These are phyloP conservation scores for Gerosis bhagava DNA, from an alignment of 2,888 invertebrate genomes.

Conservation along the genomic window DNA sequence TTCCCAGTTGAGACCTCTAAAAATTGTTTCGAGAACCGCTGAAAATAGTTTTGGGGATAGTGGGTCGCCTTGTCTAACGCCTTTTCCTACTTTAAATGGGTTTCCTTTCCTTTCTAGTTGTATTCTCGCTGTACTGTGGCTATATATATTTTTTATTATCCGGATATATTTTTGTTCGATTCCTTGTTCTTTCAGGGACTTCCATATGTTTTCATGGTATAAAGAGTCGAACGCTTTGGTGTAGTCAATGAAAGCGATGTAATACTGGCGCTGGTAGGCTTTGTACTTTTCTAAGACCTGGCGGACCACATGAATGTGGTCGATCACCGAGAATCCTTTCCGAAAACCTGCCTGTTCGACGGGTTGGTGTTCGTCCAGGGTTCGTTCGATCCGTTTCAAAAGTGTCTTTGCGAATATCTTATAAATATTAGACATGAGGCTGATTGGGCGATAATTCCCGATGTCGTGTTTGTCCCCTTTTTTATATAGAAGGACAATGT, in stretches of 20 bases:
- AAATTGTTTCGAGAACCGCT: slow-evolving; percentile 30
- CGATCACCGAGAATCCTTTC: slow-evolving; percentile 20
- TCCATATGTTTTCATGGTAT: slow-evolving; percentile 30
- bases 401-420: too few species aligned
- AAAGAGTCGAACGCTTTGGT: slow-evolving; percentile 36
- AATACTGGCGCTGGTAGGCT: background rate
- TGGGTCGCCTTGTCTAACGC: slow-evolving; percentile 20
- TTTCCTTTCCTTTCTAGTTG: slow-evolving; percentile 24
- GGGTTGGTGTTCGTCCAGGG: too few species aligned
- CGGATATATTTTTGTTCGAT: slow-evolving; percentile 33
- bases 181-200: slow-evolving; percentile 31
- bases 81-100: slow-evolving; percentile 31
- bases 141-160: slow-evolving; percentile 31
- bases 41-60: slow-evolving; percentile 33
- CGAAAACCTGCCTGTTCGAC: slow-evolving; percentile 19
- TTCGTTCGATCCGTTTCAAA: too few species aligned
- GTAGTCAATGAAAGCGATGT: slow-evolving; percentile 33
- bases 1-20: too few species aligned
- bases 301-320: slow-evolving; percentile 23
- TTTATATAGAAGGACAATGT: too few species aligned
- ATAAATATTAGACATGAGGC: too few species aligned
- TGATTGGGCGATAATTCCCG: too few species aligned
- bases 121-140: slow-evolving; percentile 26
- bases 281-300: slow-evolving; percentile 20
- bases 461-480: too few species aligned